Percentiles rank a stretch among this genome's conserved stretches.
Evolutionary conservation across 2,797 vertebrate species (phyloP).

Genomic region (Pachyuromys duprasi): DNA sequence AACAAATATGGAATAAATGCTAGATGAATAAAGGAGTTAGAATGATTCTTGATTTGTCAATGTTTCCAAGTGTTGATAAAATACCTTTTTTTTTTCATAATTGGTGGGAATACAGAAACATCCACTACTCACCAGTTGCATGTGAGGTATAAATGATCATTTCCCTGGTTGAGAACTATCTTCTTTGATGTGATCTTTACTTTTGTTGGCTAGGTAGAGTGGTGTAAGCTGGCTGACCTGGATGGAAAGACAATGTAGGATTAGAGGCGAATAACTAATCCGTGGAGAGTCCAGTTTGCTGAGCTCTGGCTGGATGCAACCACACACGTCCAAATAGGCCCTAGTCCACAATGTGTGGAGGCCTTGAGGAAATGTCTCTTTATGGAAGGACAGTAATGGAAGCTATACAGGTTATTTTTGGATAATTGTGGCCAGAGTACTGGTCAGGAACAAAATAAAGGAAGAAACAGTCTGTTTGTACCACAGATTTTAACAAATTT

Average conservation of each 20-base stretch:
- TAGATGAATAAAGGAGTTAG: background rate
- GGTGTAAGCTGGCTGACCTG: background rate
- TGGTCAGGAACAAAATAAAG: background rate
- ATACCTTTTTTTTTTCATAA: slow-evolving; percentile 6
- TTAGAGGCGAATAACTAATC: background rate
- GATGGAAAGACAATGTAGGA: background rate
- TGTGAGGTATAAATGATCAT: background rate
- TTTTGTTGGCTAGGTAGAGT: background rate
- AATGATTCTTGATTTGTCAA: background rate
- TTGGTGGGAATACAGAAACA: background rate
- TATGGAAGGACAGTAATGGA: background rate
- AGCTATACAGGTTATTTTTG: background rate
- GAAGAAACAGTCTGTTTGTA: background rate
- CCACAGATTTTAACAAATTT: background rate
- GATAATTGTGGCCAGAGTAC: background rate
- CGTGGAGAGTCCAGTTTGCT: background rate
- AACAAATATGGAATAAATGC: background rate
- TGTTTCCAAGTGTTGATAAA: background rate
- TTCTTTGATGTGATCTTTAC: background rate
- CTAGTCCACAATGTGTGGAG: background rate
- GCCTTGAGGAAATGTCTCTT: background rate
- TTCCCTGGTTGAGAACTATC: background rate
- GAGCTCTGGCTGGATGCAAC: background rate
- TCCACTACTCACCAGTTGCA: background rate
- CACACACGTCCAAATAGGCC: background rate